Evolutionary conservation across 2,797 vertebrate genomes (phyloP).

Genomic region (Vireo griseus): DNA sequence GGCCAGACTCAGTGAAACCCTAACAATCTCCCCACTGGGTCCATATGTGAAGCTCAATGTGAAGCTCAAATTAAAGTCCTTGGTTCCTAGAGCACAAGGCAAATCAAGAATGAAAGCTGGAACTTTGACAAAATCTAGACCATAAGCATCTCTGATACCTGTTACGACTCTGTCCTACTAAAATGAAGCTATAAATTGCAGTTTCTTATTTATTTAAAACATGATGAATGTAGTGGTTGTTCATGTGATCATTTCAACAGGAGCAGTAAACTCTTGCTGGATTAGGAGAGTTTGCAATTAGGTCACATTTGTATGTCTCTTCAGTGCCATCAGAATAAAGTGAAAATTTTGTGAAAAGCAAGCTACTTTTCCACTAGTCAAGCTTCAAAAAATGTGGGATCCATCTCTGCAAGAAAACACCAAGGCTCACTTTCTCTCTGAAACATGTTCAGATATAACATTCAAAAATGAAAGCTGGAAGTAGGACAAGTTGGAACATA

Average conservation of each 20-base stretch:
- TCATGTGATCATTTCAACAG: neutral
- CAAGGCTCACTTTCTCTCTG: neutral
- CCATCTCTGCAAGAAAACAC: constrained; percentile 15
- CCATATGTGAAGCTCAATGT: neutral
- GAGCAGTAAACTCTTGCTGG: neutral
- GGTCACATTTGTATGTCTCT: neutral
- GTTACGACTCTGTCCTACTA: neutral
- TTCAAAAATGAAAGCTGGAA: constrained; percentile 48
- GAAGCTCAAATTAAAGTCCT: neutral
- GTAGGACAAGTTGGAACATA: constrained; percentile 39
- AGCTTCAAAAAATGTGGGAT: neutral
- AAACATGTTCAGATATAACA: constrained; percentile 21
- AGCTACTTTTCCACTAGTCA: neutral
- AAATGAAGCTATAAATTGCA: neutral
- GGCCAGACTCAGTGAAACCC: neutral
- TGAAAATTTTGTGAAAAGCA: neutral
- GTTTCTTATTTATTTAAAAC: neutral
- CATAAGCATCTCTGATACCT: neutral
- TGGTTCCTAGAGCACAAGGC: neutral
- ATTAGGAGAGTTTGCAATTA: neutral
- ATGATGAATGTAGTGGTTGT: neutral
- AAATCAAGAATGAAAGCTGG: neutral
- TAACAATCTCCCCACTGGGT: neutral
- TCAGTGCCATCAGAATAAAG: neutral
- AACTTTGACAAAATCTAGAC: neutral